Percentiles rank a stretch among this genome's conserved stretches.
Evolutionary conservation across 2,888 invertebrate species (phyloP).

Genomic region (Hirtodrosophila histrioides): DNA sequence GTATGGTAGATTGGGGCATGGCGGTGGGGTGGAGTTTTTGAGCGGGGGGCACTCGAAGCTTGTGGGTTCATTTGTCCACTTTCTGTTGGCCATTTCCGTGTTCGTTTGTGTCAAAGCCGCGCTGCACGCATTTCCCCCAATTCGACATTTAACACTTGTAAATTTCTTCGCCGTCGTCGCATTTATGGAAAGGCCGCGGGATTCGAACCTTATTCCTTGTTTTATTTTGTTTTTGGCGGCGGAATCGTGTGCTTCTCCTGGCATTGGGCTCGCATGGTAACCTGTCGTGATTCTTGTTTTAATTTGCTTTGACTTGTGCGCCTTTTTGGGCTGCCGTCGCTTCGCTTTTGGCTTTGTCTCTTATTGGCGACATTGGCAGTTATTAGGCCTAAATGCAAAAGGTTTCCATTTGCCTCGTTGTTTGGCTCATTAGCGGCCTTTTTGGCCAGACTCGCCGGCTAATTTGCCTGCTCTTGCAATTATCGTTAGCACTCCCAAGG

Average conservation of each 20-base stretch:
- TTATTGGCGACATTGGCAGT: conserved; percentile 60
- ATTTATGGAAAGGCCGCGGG: conserved; percentile 59
- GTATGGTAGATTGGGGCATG: neutral
- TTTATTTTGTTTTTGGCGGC: neutral
- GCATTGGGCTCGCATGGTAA: conserved; percentile 73
- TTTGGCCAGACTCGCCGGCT: conserved; percentile 27
- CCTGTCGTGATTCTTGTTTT: conserved; percentile 82
- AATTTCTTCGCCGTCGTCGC: conserved; percentile 68
- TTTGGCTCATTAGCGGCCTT: conserved; percentile 71
- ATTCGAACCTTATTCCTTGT: conserved; percentile 20
- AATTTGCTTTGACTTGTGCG: conserved; percentile 81
- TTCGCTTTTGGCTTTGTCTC: conserved; percentile 28
- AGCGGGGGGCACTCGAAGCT: conserved; percentile 2
- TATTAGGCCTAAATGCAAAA: conserved; percentile 77
- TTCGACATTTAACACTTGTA: conserved; percentile 80
- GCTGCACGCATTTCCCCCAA: conserved; percentile 77
- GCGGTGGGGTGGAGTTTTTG: too few relatives aligned
- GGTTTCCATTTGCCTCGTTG: conserved; percentile 49
- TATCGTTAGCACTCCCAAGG: conserved; percentile 50
- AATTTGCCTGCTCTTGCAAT: conserved; percentile 56
- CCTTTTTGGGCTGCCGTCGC: conserved; percentile 66
- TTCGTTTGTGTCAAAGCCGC: conserved; percentile 73
- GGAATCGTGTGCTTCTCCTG: conserved; percentile 43
- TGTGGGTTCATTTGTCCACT: conserved; percentile 63
- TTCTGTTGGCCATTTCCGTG: conserved; percentile 64